Evolutionary conservation across 2,113 vertebrate genomes (phyloP), one percentile per base, ranked within the genome.

Genomic region (Stomatorhinus ivindoensis): DNA sequence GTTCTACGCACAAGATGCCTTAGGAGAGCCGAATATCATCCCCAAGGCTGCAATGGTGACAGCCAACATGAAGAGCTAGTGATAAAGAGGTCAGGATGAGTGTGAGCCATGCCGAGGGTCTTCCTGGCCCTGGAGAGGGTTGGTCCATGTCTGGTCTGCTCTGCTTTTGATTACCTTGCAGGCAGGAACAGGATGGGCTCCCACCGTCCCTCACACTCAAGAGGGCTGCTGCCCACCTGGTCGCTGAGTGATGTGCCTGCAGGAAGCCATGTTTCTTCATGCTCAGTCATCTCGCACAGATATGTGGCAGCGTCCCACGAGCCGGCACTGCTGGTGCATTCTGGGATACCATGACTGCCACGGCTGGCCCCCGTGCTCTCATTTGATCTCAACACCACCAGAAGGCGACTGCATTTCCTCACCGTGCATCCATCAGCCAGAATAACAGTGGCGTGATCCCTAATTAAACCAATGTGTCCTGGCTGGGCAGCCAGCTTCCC

Each of bases 391-490:
- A 8, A 39, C 73, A 35, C 21, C 88, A 90, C 89, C 89, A 91
- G 89, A 87, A 55, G 89, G 86, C 87, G 39, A 86, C 73, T 89
- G 88, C 87, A 84, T 80, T 89, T 89, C 42, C 55, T 87, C 65
- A 90, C 90, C 82, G 89, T 89, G 89, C 86, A 88, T 83, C 21
- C 86, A 42, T 87, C 88, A 87, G 51, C 84, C 35, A 92, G 90
- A 93, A 89, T 89, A 91, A 89, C 88, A 86, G 91, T 89, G 91
- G 87, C 87, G 11, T 80, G 35, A 87, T 85, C 88, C 91, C 90
- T 92, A 92, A 92, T 92, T 92, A 93, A 91, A 90, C 87, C 91
- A 92, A 90, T 58, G 9, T 91, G 91, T 55, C 86, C 90, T 69
- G 51, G 85, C 80, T 35, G 46, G 83, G 53, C 80, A 89, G 90